Evolutionary conservation across 64 coral and sea anemone genomes (phyloP), one percentile per base, ranked within the genome.

Genomic region (Hydrozoanthus tunicans): DNA sequence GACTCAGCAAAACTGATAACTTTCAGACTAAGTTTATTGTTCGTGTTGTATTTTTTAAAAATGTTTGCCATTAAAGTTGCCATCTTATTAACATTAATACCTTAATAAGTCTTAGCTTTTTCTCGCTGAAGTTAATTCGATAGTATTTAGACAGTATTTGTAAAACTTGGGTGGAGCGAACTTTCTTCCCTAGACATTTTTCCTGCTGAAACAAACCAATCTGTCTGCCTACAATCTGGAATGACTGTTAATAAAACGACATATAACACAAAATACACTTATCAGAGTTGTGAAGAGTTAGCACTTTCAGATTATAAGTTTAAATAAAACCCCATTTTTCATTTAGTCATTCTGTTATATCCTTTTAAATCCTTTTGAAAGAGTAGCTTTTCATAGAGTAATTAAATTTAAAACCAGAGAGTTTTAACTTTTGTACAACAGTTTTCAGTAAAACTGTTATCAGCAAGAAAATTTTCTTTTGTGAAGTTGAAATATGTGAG

Each of bases 121-220:
- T 57, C 12, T 20, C 24, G 6, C 56, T 6, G 27, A 85, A 70
- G 23, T 51, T 13, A 88, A 58, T 59, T 25, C 54, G 6, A 9
- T 86, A 72, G 83, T 72, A 56, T 72, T 86, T 10, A 56, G 72
- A 58, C 66, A 73, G 9, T 86, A 60, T 74, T 86, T 20, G 43
- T 71, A 20, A 56, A 65, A 88, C 54, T 88, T 88, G 84, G 84
- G 84, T 74, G 84, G 69, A 88, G 84, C 56, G 8, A 88, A 9
- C 67, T 70, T 10, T 56, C 51, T 80, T 58, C 24, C 24, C 55
- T 27, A 24, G 78, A 80, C 56, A 14, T 57, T 60, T 24, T 60
- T 72, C 17, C 3, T 88, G 68, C 67, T 88, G 84, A 88, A 88
- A 25, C 69, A 59, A 72, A 59, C 24, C 5, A 5, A 5, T 88